Evolutionary conservation across 2,113 vertebrate genomes (phyloP).

Genomic region (Amphiprion ocellaris): DNA sequence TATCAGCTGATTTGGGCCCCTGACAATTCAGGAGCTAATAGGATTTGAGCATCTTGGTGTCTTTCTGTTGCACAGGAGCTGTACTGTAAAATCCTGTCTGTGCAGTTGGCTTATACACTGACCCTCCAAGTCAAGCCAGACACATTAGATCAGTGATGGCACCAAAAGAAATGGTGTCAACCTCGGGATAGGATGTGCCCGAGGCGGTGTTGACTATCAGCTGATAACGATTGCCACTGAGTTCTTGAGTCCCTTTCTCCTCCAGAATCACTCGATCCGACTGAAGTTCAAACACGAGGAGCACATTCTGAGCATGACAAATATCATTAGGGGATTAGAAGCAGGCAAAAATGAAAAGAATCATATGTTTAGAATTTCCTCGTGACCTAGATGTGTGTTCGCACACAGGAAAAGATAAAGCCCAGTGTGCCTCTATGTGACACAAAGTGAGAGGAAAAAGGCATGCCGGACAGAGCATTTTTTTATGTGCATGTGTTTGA

Average conservation of each 20-base stretch:
- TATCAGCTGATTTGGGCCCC: background rate
- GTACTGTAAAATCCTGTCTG: constrained; percentile 12
- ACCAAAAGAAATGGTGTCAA: constrained; percentile 54
- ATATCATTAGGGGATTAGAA: constrained; percentile 79
- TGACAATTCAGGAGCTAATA: background rate
- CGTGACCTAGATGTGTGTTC: constrained; percentile 64
- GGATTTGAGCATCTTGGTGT: constrained; percentile 2
- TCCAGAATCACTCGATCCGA: constrained; percentile 56
- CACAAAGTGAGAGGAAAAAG: constrained; percentile 15
- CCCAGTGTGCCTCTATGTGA: constrained; percentile 5
- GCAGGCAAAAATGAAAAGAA: constrained; percentile 72
- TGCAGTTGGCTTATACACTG: constrained; percentile 24
- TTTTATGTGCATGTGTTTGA: constrained; percentile 48
- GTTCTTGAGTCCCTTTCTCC: constrained; percentile 40
- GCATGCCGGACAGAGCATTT: constrained; percentile 3
- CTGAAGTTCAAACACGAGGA: constrained; percentile 65
- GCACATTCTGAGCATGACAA: constrained; percentile 66
- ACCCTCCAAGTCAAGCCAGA: constrained; percentile 26
- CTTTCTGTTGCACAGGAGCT: constrained; percentile 9
- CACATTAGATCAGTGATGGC: constrained; percentile 54
- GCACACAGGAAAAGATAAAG: constrained; percentile 58
- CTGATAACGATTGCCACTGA: constrained; percentile 59
- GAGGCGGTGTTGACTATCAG: constrained; percentile 51
- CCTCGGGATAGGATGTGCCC: constrained; percentile 42
- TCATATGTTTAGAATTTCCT: constrained; percentile 73